These are phyloP conservation scores for Cantharis flavilabris DNA, from an alignment of 2,888 invertebrate genomes.

Conservation along the genomic window DNA sequence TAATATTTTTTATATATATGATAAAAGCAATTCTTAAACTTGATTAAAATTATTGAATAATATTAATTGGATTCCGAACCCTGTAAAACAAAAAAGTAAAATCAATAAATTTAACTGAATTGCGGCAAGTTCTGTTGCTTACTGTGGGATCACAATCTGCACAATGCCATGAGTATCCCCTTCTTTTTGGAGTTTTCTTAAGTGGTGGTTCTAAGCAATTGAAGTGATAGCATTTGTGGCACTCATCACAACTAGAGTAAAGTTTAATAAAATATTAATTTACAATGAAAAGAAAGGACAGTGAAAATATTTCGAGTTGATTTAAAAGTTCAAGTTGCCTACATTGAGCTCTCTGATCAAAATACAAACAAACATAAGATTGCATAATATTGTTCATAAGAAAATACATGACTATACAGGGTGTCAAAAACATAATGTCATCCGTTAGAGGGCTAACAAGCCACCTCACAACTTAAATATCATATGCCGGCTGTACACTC, in stretches of 20 bases:
- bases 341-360: no score
- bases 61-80: constrained; percentile 41
- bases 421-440: no score
- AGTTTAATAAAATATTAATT: neutral
- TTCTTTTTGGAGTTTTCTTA: constrained; percentile 90
- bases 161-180: constrained; percentile 95
- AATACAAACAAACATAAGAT: neutral
- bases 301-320: no score
- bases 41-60: neutral
- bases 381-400: neutral
- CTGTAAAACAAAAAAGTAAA: constrained; percentile 32
- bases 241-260: constrained; percentile 82
- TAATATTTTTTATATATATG: neutral
- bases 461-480: no score
- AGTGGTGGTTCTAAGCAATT: constrained; percentile 91
- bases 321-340: no score
- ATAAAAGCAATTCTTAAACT: neutral
- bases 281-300: no score
- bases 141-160: constrained; percentile 93
- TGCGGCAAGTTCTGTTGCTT: constrained; percentile 48
- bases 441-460: no score
- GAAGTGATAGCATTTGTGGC: constrained; percentile 89
- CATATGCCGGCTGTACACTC: no score
- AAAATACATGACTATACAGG: no score
- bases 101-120: neutral